A percentile compares a stretch with the other conserved stretches of the same genome.
These are phyloP conservation scores for Alethe castanea DNA, from an alignment of 2,113 vertebrate species.

Conservation along the genomic window DNA sequence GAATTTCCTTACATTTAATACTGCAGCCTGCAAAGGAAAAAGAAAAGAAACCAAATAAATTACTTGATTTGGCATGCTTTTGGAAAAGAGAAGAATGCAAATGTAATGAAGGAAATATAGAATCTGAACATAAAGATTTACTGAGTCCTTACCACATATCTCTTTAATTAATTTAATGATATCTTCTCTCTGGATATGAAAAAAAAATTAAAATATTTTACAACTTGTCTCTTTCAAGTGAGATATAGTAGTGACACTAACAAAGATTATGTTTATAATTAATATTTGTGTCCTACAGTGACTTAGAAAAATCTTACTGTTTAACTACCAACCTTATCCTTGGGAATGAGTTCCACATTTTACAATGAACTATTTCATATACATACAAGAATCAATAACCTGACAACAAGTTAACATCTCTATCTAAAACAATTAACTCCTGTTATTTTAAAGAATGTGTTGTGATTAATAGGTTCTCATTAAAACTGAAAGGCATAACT, in stretches of 20 bases:
- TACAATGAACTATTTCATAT: not conserved
- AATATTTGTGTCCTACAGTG: not conserved
- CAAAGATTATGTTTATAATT: not conserved
- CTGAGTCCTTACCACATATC: slow-evolving; percentile 83
- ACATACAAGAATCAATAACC: not conserved
- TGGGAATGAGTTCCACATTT: not conserved
- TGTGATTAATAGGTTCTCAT: not conserved
- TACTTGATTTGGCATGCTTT: not conserved
- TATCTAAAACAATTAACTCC: not conserved
- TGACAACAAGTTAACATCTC: not conserved
- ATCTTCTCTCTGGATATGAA: slow-evolving; percentile 82
- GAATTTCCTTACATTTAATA: slow-evolving; percentile 90
- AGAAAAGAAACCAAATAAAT: not conserved
- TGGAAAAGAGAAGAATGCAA: not conserved
- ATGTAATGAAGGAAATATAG: not conserved
- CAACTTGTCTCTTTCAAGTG: not conserved
- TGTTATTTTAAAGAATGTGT: not conserved
- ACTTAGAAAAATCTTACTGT: not conserved
- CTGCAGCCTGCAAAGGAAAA: slow-evolving; percentile 80
- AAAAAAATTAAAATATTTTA: slow-evolving; percentile 1
- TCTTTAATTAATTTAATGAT: slow-evolving; percentile 90
- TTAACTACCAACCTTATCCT: not conserved
- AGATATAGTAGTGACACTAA: not conserved
- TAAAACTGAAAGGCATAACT: not conserved
- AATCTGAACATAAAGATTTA: not conserved